Conservation (phyloP, 1,140 invertebrate species). For the Zaprionus gabonicus region DNA sequence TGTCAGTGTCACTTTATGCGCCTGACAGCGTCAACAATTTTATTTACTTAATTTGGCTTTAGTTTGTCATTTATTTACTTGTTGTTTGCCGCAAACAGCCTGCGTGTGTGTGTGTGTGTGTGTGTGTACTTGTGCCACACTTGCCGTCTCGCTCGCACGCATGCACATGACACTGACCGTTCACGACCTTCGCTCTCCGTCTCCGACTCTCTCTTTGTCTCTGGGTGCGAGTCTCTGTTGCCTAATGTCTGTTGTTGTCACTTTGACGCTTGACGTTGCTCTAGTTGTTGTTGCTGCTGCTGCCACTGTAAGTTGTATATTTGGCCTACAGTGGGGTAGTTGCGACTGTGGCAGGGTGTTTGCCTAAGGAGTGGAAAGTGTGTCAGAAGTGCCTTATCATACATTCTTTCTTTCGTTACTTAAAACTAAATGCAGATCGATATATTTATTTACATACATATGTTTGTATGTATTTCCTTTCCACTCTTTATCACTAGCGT, state of each 20-base stretch:
- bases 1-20: conserved; percentile 76
- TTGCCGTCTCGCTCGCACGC: conserved; percentile 18
- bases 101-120: conserved; percentile 10
- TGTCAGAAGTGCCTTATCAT: neutral
- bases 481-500: too few species aligned
- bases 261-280: conserved; percentile 71
- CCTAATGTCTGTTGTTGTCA: conserved; percentile 74
- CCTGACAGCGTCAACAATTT: conserved; percentile 80
- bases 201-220: neutral
- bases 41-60: conserved; percentile 83
- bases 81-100: conserved; percentile 70
- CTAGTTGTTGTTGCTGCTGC: conserved; percentile 30
- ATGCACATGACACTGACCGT: neutral
- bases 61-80: conserved; percentile 83
- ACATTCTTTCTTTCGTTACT: neutral
- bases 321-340: conserved; percentile 18
- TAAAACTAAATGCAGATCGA: neutral
- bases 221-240: conserved; percentile 45
- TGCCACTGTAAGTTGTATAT: conserved; percentile 7
- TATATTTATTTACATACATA: neutral
- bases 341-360: conserved; percentile 6
- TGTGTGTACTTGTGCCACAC: conserved; percentile 9
- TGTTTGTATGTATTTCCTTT: neutral
- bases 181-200: conserved; percentile 17
- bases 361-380: neutral